Percentiles rank a stretch among this genome's conserved stretches.
Evolutionary conservation across 2,888 invertebrate genomes (phyloP).

Genomic region (Sinohyriopsis cumingii): DNA sequence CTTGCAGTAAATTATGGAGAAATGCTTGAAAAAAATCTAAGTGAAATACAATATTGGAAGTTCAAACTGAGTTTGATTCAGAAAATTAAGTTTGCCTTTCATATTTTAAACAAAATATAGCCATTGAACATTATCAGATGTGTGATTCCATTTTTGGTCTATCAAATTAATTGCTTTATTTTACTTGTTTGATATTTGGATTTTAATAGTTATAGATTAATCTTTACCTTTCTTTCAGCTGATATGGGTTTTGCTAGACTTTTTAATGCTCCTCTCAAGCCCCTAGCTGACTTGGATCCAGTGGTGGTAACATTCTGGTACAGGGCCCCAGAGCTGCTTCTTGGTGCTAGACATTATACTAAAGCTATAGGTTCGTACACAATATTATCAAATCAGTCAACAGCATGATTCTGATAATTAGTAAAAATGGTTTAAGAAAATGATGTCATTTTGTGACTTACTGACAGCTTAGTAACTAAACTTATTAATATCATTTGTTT

Average conservation of each 20-base stretch:
- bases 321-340: conserved; percentile 93
- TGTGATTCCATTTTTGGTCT: no score
- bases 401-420: neutral
- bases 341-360: conserved; percentile 95
- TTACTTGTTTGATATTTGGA: neutral
- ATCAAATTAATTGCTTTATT: neutral
- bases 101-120: no score
- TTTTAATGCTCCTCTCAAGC: conserved; percentile 97
- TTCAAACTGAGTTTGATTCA: no score
- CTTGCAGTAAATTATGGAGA: no score
- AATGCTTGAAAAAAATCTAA: no score
- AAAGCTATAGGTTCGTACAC: conserved; percentile 88
- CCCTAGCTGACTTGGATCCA: conserved; percentile 97
- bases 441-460: neutral
- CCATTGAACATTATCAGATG: no score
- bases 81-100: no score
- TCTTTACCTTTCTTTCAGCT: conserved; percentile 75
- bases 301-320: conserved; percentile 99
- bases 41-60: no score
- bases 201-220: neutral
- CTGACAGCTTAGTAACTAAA: neutral
- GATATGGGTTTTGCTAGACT: conserved; percentile 99
- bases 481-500: no score
- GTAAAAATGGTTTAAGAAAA: no score
- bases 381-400: no score